Evolutionary conservation across 2,888 invertebrate species (phyloP), one percentile per base, ranked within the genome.

Genomic region (Ganaspis brasiliensis): DNA sequence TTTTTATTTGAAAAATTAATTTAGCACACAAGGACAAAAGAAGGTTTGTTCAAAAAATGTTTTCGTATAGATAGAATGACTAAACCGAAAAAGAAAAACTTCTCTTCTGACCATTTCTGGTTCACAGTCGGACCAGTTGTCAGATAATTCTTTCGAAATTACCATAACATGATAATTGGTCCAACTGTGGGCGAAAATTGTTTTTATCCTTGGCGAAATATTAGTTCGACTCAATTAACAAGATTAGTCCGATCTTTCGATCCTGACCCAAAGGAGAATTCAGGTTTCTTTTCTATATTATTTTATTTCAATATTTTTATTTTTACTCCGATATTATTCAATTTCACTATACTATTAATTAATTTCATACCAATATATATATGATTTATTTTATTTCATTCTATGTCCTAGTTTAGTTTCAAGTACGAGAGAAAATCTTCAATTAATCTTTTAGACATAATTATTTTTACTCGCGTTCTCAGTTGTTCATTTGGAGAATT

Each of bases 101-200:
- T 9, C 5, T 52, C 19, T 6, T 52, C 8, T 52, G 16, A 40
- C 40, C 40, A 40, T 40, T 40, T 40, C 40, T 40, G 12, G 31
- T 31, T 31, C 31, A 31, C 31, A 31, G 31, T 31, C 31, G 31
- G 12, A 40, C 40, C 40, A 40, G 40, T 12, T 40, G 40, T 52
- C 52, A 52, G 49, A 49, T 49, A 49, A 49, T 49, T 49, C 49
- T 19, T 52, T 52, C 19, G 19, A 52, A 52, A 52, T 52, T 52
- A 52, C 52, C 52, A 52, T 52, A 52, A 52, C 52, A 52, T 52
- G 52, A 52, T 52, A 52, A 52, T 52, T 52, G 52, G 52, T 52
- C 19, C 52, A 52, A 52, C 16, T 52, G 52, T 52, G 52, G 52
- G 52, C 52, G 52, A 52, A 52, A 16, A 52, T 52, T 19, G 52